Evolutionary conservation across 2,797 vertebrate genomes (phyloP).

Genomic region (Hyperoplus immaculatus): DNA sequence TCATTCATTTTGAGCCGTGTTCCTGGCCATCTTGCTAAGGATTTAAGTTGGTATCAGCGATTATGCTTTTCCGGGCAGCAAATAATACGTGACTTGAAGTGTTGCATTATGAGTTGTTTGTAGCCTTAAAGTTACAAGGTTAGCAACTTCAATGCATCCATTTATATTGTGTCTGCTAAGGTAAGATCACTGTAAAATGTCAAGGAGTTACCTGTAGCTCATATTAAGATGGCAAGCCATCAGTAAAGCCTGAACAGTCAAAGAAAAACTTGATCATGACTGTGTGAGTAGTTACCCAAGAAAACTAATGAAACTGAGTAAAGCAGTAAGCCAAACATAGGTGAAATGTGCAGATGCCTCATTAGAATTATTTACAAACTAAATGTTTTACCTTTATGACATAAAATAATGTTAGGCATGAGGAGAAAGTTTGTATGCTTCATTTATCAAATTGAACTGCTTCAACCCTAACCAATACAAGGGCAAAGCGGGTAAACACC

Average conservation of each 20-base stretch:
- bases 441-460: background rate
- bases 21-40: background rate
- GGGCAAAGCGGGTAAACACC: background rate
- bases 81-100: too few species aligned
- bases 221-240: background rate
- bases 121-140: background rate
- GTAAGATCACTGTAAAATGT: too few species aligned
- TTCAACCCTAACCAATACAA: background rate
- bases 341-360: background rate
- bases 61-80: too few species aligned
- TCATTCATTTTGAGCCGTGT: background rate
- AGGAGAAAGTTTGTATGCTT: background rate
- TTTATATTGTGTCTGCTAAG: background rate
- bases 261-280: too few species aligned
- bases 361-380: background rate
- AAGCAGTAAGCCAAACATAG: background rate
- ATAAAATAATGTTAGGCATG: background rate
- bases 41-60: background rate
- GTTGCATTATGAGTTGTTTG: background rate
- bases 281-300: too few species aligned
- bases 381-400: too few species aligned
- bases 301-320: background rate
- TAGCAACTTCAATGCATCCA: background rate
- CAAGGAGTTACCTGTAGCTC: background rate
- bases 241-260: too few species aligned